Evolutionary conservation across 2,797 vertebrate species (phyloP), one percentile per base, ranked within the genome.

Genomic region (Champsocephalus gunnari): DNA sequence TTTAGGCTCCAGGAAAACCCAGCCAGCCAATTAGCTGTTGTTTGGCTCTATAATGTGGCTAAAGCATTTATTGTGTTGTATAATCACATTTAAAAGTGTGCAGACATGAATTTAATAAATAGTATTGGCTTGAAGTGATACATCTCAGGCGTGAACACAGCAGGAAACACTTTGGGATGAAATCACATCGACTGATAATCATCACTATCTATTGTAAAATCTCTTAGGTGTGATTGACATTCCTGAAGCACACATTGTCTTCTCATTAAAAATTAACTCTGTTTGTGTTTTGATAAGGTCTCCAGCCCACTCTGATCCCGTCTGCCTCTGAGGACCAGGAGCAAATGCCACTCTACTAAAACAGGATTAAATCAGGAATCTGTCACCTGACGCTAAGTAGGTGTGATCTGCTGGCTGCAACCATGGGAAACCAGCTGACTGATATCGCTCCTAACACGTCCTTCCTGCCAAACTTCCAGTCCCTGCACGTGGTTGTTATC

Each of bases 391-490:
- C 71, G 6, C 79, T 66, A 82, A 84, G 83, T 78, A 80, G 89
- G 90, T 89, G 91, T 84, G 85, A 93, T 82, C 66, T 59, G 72
- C 77, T 32, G 65, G 81, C 49, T 28, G 75, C 67, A 17, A 71
- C 65, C 82, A 97, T 98, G 97, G 97, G 97, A 79, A 98, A 97
- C 92, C 96, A 97, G 89, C 83, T 98, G 88, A 96, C 96, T 0
- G 96, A 97, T 55, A 96, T 97, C 53, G 95, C 96, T 4, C 96
- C 96, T 5, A 93, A 92, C 72, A 89, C 93, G 6, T 83, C 95
- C 0, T 96, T 97, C 87, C 89, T 97, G 91, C 96, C 96, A 9
- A 93, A 85, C 85, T 95, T 97, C 85, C 96, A 97, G 87, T 92
- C 93, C 1, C 77, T 97, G n/a, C 96, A 97, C 1, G 95, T 98